Conservation (phyloP, 2,888 invertebrate genomes). For the Orthosia incerta region DNA sequence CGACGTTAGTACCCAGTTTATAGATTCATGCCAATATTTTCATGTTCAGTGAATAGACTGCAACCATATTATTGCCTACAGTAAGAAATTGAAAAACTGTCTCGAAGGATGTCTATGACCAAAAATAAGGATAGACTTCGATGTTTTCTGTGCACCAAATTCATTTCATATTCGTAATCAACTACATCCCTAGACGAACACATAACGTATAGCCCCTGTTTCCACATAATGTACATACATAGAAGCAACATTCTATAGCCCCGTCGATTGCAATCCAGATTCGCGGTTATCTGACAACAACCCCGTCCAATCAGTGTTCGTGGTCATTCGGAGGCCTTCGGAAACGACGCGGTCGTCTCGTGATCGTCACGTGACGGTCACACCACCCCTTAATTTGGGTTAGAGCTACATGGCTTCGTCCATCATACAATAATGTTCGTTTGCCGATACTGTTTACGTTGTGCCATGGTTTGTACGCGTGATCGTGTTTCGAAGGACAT, state of each 20-base stretch:
- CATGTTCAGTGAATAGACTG: no score
- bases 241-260: background rate
- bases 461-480: slow-evolving; percentile 39
- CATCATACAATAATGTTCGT: slow-evolving; percentile 46
- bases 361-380: slow-evolving; percentile 58
- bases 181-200: background rate
- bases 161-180: background rate
- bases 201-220: background rate
- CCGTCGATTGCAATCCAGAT: slow-evolving; percentile 4
- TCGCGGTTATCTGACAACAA: slow-evolving; percentile 1
- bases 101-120: no score
- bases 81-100: no score
- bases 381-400: slow-evolving; percentile 68
- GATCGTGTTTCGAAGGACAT: slow-evolving; percentile 34
- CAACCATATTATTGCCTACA: no score
- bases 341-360: slow-evolving; percentile 62
- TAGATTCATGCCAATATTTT: no score
- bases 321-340: slow-evolving; percentile 35
- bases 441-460: slow-evolving; percentile 34
- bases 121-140: no score
- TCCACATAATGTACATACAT: background rate
- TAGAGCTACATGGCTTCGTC: slow-evolving; percentile 70
- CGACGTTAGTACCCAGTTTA: no score
- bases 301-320: slow-evolving; percentile 23
- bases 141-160: background rate